A percentile compares a stretch with the other conserved stretches of the same genome.
Conservation (phyloP, 2,797 vertebrate genomes). For the Phalanger gymnotis region DNA sequence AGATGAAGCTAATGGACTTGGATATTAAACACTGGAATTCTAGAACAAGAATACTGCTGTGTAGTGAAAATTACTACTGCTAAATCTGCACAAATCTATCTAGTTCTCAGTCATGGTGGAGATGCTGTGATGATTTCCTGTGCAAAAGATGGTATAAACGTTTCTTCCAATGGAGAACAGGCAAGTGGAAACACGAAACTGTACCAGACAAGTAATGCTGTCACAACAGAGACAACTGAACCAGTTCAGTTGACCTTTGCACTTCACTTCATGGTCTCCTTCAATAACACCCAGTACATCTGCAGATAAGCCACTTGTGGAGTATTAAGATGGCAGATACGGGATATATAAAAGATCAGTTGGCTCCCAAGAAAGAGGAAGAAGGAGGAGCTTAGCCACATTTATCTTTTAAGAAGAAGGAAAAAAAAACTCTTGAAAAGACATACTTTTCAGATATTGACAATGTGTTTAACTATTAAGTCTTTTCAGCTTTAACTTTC, state of each 20-base stretch:
- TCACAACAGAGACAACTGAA: conserved; percentile 96
- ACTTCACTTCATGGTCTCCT: conserved; percentile 94
- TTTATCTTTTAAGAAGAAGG: conserved; percentile 25
- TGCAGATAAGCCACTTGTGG: conserved; percentile 96
- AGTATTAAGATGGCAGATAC: conserved; percentile 97
- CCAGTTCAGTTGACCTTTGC: conserved; percentile 96
- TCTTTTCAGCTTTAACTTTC: not conserved
- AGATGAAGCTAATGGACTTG: conserved; percentile 99
- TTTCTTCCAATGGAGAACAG: conserved; percentile 95
- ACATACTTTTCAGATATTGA: conserved; percentile 37
- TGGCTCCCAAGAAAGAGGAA: conserved; percentile 95
- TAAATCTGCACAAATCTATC: conserved; percentile 93
- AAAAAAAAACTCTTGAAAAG: conserved; percentile 14
- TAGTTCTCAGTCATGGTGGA: conserved; percentile 93
- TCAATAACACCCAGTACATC: conserved; percentile 97
- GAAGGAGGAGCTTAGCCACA: conserved; percentile 89
- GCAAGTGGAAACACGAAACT: conserved; percentile 97
- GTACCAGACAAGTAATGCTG: conserved; percentile 95
- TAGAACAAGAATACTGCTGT: conserved; percentile 94
- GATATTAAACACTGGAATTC: conserved; percentile 92
- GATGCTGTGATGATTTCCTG: conserved; percentile 95
- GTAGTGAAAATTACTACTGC: conserved; percentile 96
- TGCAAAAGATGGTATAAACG: conserved; percentile 94
- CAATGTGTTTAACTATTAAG: not conserved
- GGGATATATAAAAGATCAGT: conserved; percentile 94